phyloP scores from a whole-genome alignment of 2,797 vertebrate species.

The Phylloscopus collybita region DNA sequence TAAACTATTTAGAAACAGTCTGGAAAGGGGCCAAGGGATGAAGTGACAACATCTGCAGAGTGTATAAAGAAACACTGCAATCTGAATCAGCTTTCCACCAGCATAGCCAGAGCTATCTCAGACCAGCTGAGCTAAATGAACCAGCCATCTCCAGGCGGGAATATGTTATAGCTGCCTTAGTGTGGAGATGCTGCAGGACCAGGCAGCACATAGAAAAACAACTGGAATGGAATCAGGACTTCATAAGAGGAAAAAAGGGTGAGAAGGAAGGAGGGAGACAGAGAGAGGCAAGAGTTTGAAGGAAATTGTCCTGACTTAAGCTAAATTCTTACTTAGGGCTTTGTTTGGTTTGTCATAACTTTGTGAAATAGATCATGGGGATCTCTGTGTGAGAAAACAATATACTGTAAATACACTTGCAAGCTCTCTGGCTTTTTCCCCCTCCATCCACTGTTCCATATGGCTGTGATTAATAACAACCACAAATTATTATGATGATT shows the following conservation, averaged over 20 bases:
- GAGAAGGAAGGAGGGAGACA: background rate
- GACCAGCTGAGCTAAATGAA: background rate
- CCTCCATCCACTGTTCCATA: background rate
- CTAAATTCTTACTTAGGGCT: background rate
- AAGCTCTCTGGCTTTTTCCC: rapidly evolving
- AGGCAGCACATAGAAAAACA: background rate
- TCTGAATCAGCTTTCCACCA: background rate
- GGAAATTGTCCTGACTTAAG: background rate
- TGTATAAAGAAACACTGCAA: background rate
- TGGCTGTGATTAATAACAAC: background rate
- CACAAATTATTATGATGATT: background rate
- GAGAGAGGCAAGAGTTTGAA: background rate
- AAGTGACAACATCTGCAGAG: background rate
- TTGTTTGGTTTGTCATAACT: background rate
- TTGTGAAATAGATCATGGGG: background rate
- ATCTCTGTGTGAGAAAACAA: background rate
- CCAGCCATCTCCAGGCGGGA: background rate
- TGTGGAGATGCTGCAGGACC: background rate
- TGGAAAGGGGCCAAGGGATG: background rate
- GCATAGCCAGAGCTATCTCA: background rate
- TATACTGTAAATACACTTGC: background rate
- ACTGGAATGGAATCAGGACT: background rate
- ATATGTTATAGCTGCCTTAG: background rate
- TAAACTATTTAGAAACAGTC: background rate
- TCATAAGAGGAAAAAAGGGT: background rate